Evolutionary conservation across 2,888 invertebrate species (phyloP).

Genomic region (Caenorhabditis sp.): DNA sequence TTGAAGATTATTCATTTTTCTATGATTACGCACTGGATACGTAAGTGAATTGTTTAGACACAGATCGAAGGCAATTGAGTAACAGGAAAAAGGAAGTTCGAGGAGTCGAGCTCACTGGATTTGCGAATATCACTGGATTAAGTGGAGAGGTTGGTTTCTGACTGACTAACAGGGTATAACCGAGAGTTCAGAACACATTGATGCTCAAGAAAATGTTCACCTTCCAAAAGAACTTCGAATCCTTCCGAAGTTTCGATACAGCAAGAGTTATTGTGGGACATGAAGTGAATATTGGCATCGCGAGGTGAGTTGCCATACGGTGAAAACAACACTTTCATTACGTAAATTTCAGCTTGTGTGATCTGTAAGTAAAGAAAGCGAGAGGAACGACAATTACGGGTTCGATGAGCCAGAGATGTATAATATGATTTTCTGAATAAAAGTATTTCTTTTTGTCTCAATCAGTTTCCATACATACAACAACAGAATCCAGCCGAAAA

Average conservation of each 20-base stretch:
- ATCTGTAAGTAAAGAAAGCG: conserved; percentile 7
- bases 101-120: conserved; percentile 32
- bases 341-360: conserved; percentile 18
- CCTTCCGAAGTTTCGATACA: conserved; percentile 36
- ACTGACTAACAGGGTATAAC: neutral
- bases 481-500: no score
- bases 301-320: neutral
- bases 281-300: conserved; percentile 48
- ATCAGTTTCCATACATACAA: no score
- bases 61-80: neutral
- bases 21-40: conserved; percentile 15
- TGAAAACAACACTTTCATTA: neutral
- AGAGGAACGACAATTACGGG: neutral
- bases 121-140: conserved; percentile 13
- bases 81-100: conserved; percentile 4
- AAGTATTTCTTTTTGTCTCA: no score
- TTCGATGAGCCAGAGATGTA: neutral
- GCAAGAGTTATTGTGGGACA: conserved; percentile 30
- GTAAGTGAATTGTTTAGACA: neutral
- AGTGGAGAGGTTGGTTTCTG: neutral
- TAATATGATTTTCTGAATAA: no score
- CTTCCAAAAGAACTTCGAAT: conserved; percentile 34
- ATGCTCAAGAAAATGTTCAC: conserved; percentile 45
- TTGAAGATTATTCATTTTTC: neutral
- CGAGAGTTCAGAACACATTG: conserved; percentile 16